phyloP scores from a whole-genome alignment of 2,888 invertebrate genomes.

The Thysanoteuthis rhombus region DNA sequence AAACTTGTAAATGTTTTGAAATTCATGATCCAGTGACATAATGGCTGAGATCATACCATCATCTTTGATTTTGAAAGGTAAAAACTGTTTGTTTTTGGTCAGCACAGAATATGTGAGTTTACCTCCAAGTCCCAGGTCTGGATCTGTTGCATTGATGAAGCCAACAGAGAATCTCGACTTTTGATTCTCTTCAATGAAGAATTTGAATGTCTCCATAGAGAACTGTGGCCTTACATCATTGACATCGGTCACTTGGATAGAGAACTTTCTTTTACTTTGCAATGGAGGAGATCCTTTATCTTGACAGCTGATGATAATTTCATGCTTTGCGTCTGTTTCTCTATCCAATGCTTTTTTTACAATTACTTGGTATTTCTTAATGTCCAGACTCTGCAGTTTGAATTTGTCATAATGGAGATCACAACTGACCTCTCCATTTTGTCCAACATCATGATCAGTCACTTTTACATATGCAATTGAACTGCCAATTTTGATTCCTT shows the following conservation, averaged over 20 bases:
- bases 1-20: slow-evolving; percentile 12
- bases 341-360: slow-evolving; percentile 44
- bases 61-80: not conserved
- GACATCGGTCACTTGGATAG: not conserved
- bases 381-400: not conserved
- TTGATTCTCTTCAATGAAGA: slow-evolving; percentile 12
- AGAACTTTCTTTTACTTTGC: not conserved
- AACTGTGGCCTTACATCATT: not conserved
- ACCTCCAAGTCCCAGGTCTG: not conserved
- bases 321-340: slow-evolving; percentile 38
- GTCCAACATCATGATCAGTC: slow-evolving; percentile 46
- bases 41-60: not conserved
- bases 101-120: not conserved
- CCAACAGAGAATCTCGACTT: not conserved
- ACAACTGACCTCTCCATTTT: slow-evolving; percentile 50
- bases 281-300: slow-evolving; percentile 47
- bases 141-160: not conserved
- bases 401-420: slow-evolving; percentile 38
- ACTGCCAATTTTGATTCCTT: slow-evolving; percentile 47
- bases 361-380: slow-evolving; percentile 45
- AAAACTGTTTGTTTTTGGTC: not conserved
- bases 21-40: slow-evolving; percentile 12
- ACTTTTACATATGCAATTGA: slow-evolving; percentile 48
- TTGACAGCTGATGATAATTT: slow-evolving; percentile 41
- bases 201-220: not conserved